Conservation (phyloP, 2,113 vertebrate species). For the Thunnus maccoyii region DNA sequence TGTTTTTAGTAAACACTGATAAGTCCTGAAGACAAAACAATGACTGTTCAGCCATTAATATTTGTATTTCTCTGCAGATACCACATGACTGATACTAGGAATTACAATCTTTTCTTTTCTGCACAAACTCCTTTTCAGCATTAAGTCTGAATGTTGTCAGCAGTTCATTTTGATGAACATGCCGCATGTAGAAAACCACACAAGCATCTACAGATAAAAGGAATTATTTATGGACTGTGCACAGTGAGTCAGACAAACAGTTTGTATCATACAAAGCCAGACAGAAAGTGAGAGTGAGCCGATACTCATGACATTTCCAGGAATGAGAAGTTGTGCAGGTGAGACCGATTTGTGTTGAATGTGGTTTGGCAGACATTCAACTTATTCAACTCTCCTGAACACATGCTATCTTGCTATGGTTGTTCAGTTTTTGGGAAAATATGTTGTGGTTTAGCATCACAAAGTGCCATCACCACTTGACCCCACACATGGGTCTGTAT, state of each 20-base stretch:
- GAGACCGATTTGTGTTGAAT: constrained; percentile 3
- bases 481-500: not conserved
- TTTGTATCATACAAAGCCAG: not conserved
- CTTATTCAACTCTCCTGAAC: not conserved
- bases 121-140: not conserved
- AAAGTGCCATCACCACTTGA: not conserved
- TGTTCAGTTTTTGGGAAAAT: not conserved
- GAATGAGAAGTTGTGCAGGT: constrained; percentile 31
- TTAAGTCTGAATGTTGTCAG: not conserved
- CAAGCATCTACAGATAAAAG: not conserved
- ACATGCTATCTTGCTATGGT: not conserved
- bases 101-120: not conserved
- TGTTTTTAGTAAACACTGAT: constrained; percentile 38
- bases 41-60: not conserved
- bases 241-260: not conserved
- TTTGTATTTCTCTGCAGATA: constrained; percentile 16
- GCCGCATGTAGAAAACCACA: not conserved
- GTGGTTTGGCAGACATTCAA: constrained; percentile 5
- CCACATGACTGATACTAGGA: constrained; percentile 9
- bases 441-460: not conserved
- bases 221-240: not conserved
- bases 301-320: constrained; percentile 39
- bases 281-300: constrained; percentile 5
- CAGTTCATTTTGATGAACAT: not conserved
- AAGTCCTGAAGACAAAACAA: constrained; percentile 25